phyloP scores from a whole-genome alignment of 2,797 vertebrate genomes.

The Aplochiton taeniatus region DNA sequence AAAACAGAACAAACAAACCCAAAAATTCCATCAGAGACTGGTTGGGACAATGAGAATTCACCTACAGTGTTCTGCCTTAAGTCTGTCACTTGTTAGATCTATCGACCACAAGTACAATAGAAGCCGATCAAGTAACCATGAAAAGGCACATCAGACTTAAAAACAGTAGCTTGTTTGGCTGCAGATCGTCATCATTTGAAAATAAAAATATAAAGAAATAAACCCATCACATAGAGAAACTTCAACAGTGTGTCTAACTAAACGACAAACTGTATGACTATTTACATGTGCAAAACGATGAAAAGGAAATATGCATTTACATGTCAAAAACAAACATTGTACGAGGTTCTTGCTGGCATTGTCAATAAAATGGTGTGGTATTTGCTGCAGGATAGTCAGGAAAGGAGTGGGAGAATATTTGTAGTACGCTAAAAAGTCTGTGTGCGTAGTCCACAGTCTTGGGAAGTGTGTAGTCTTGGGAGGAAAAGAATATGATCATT shows the following conservation, averaged over 20 bases:
- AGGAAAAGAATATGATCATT: too few relatives aligned
- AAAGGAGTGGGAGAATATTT: too few relatives aligned
- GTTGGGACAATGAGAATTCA: not conserved
- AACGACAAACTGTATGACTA: conserved; percentile 67
- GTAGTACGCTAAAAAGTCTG: conserved; percentile 4
- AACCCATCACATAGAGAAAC: conserved; percentile 24
- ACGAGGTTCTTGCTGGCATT: conserved; percentile 54
- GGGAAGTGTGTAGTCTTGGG: too few relatives aligned
- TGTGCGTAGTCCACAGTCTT: too few relatives aligned
- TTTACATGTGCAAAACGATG: conserved; percentile 79
- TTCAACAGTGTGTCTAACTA: conserved; percentile 39
- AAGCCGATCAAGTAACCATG: conserved; percentile 35
- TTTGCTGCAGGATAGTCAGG: too few relatives aligned
- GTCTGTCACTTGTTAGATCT: not conserved
- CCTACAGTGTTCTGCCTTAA: not conserved
- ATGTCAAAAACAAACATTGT: conserved; percentile 48
- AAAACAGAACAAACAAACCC: too few relatives aligned
- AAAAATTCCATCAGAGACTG: not conserved
- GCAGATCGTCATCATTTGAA: conserved; percentile 45
- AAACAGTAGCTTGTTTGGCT: conserved; percentile 64
- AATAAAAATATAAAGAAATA: conserved; percentile 6
- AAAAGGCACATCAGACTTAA: conserved; percentile 74
- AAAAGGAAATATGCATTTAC: conserved; percentile 30
- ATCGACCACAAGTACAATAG: conserved; percentile 15
- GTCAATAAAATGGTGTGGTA: not conserved